Evolutionary conservation across 1,140 invertebrate species (phyloP).

Genomic region (Nasonia longicornis): DNA sequence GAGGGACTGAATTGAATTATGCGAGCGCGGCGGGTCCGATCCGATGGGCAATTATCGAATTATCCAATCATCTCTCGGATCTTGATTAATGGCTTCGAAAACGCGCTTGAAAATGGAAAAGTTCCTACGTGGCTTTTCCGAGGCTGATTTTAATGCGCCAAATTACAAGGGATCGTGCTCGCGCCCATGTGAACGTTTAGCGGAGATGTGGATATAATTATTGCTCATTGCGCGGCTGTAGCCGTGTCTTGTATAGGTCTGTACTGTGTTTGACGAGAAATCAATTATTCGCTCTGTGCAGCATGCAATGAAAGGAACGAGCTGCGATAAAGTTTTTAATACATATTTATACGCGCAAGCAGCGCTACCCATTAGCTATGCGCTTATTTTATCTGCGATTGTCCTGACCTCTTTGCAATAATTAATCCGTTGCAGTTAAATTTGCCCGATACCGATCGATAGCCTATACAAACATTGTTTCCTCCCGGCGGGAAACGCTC

Average conservation of each 20-base stretch:
- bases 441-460: not conserved
- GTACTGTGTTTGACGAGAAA: not conserved
- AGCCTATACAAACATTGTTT: not conserved
- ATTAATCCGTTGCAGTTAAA: not conserved
- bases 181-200: not conserved
- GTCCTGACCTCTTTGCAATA: not conserved
- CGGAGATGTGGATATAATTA: not conserved
- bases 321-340: conserved; percentile 19
- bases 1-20: conserved; percentile 11
- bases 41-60: conserved; percentile 40
- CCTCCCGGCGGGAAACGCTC: too few species aligned
- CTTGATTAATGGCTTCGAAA: conserved; percentile 32
- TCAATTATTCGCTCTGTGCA: conserved; percentile 10
- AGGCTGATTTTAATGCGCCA: not conserved
- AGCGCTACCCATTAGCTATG: not conserved
- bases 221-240: not conserved
- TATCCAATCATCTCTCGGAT: conserved; percentile 30
- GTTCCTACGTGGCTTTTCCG: not conserved
- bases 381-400: not conserved
- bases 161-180: conserved; percentile 17
- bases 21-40: not conserved
- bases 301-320: not conserved
- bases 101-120: conserved; percentile 11
- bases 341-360: conserved; percentile 25
- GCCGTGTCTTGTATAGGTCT: too few species aligned